These are phyloP conservation scores for Amphimallon solstitiale DNA, from an alignment of 2,888 invertebrate genomes.

Conservation along the genomic window DNA sequence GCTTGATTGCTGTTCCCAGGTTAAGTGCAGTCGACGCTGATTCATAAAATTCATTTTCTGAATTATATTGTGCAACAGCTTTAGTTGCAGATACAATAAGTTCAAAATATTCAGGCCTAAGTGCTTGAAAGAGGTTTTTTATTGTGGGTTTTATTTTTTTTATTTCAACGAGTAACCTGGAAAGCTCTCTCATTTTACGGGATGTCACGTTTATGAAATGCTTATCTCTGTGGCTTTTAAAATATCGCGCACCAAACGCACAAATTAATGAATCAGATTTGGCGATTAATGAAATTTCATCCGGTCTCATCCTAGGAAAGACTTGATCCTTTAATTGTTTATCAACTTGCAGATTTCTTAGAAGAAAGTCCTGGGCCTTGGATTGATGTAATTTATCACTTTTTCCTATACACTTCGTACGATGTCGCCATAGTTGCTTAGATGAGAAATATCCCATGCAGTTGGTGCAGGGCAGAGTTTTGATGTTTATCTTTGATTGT, in stretches of 20 bases:
- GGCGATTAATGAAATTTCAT: conserved; percentile 37
- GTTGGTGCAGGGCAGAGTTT: neutral
- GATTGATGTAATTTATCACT: neutral
- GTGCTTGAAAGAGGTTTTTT: conserved; percentile 37
- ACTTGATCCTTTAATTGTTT: conserved; percentile 38
- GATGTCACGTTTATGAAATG: conserved; percentile 43
- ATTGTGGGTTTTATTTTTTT: conserved; percentile 39
- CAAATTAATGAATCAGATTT: conserved; percentile 43
- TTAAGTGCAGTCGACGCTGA: conserved; percentile 46
- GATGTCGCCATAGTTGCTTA: no score
- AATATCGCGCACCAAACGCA: conserved; percentile 44
- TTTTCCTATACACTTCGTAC: conserved; percentile 36
- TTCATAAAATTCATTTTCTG: conserved; percentile 42
- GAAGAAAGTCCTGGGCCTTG: no score
- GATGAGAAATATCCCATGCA: no score
- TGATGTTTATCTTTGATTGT: conserved; percentile 9
- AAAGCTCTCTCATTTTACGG: conserved; percentile 41
- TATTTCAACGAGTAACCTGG: conserved; percentile 41
- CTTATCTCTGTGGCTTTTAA: no score
- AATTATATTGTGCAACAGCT: conserved; percentile 43
- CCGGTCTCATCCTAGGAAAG: conserved; percentile 43
- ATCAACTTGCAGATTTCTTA: no score
- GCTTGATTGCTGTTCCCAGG: conserved; percentile 45
- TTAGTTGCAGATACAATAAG: conserved; percentile 41
- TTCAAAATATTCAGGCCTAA: conserved; percentile 44